phyloP scores from a whole-genome alignment of 2,888 invertebrate genomes.

The Agonopterix alstromeriana region DNA sequence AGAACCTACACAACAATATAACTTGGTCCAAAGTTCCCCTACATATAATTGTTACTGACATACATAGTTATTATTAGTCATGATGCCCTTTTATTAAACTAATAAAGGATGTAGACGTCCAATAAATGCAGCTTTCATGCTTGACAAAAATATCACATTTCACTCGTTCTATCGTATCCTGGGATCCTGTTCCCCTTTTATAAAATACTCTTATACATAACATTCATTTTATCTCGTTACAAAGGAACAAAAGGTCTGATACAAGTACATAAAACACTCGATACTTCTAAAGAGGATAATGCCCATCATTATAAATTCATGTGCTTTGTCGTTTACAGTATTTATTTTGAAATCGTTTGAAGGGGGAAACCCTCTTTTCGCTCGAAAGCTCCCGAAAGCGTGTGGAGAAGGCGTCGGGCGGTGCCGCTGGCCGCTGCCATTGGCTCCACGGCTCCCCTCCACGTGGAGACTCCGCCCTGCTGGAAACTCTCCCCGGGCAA shows the following conservation, averaged over 20 bases:
- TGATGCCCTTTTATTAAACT: slow-evolving; percentile 30
- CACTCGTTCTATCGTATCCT: slow-evolving; percentile 57
- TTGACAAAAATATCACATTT: slow-evolving; percentile 67
- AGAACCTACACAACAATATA: too few relatives aligned
- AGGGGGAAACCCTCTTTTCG: slow-evolving; percentile 70
- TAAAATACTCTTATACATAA: slow-evolving; percentile 39
- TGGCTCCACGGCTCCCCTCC: slow-evolving; percentile 56
- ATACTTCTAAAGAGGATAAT: slow-evolving; percentile 69
- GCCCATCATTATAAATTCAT: slow-evolving; percentile 75
- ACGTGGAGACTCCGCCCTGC: slow-evolving; percentile 52
- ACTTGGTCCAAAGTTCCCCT: too few relatives aligned
- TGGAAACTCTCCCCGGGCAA: slow-evolving; percentile 45
- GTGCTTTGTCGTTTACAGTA: slow-evolving; percentile 74
- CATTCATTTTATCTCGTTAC: slow-evolving; percentile 54
- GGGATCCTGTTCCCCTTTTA: slow-evolving; percentile 57
- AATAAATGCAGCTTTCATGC: slow-evolving; percentile 49
- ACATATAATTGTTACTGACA: too few relatives aligned
- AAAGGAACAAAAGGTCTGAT: slow-evolving; percentile 67
- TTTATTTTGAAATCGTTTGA: slow-evolving; percentile 69
- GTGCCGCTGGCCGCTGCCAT: slow-evolving; percentile 33
- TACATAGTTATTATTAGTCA: slow-evolving; percentile 5
- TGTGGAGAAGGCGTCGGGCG: slow-evolving; percentile 60
- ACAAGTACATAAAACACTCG: slow-evolving; percentile 73
- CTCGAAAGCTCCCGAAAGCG: slow-evolving; percentile 69
- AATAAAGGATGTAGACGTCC: slow-evolving; percentile 36